Base-by-base conservation (phyloP, 2,888 invertebrate species). In the Leucania comma region DNA sequence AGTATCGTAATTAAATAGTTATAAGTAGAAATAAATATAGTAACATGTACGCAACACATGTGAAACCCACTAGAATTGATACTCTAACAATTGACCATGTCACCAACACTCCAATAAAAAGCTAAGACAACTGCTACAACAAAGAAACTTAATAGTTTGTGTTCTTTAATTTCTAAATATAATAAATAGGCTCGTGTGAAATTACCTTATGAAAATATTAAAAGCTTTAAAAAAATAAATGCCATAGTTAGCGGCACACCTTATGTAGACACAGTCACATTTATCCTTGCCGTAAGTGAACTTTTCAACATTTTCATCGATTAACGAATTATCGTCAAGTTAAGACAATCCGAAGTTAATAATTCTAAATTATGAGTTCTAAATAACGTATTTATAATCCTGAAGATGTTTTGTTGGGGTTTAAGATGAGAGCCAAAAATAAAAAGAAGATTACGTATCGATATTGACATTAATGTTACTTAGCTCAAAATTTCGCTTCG, bases 201-300 rank as follows among this genome's bases (percentile, higher is more conserved):
- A 67, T 78, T 68, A 71, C 63, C 67, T 66, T 83, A 84, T 60
- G 79, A 81, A 87, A 85, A 82, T 83, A 83, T 73, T 63, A 81
- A 83, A 86, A 87, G 81, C 70, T 80, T 79, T 86, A 84, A 75
- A 88, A 89, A 88, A 88, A 88, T 85, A 88, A 88, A 83, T 83
- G 78, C 73, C 62, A 57, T 72, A 68, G 57, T 69, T 68, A 69
- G 70, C 78, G 71, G 67, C 82, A 77, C 68, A 80, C 68, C 64
- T 75, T 61, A 76, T 57, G 64, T 67, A 63, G 76, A 75, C 60
- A 72, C 57, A 70, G 76, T 80, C 62, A 58, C 48, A 65, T 65
- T 63, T 46, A 51, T 61, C 24, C 53, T 53, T 68, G 48, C 53
- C 20, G 22, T 70, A 42, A 3, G 14, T 50, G 38, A 38, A 22